Percentiles rank a stretch among this genome's conserved stretches.
Conservation (phyloP, 1,140 invertebrate genomes). For the Solenopsis invicta region DNA sequence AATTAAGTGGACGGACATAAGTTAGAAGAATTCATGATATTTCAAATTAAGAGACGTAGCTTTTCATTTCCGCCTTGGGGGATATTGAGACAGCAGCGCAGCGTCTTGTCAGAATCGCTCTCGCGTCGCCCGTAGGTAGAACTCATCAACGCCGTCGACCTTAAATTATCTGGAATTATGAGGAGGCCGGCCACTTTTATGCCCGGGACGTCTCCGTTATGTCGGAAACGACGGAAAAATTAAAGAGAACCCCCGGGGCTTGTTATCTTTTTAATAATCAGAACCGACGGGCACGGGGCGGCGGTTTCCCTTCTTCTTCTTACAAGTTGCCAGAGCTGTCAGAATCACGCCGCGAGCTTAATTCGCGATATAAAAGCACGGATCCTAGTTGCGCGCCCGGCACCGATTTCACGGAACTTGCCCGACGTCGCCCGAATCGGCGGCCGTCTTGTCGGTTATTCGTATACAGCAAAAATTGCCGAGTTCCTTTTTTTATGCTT, state of each 20-base stretch:
- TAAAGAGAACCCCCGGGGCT: slow-evolving; percentile 80
- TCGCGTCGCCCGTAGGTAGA: slow-evolving; percentile 69
- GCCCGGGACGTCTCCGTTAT: slow-evolving; percentile 68
- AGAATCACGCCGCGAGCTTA: slow-evolving; percentile 83
- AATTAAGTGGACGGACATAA: neutral
- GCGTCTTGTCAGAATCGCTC: slow-evolving; percentile 62
- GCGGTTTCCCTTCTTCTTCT: slow-evolving; percentile 72
- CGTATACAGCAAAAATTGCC: slow-evolving; percentile 17
- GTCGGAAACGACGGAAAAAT: slow-evolving; percentile 78
- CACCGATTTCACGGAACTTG: slow-evolving; percentile 74
- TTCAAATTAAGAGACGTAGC: slow-evolving; percentile 32
- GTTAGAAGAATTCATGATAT: neutral
- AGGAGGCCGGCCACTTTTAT: slow-evolving; percentile 71
- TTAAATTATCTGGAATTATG: slow-evolving; percentile 77
- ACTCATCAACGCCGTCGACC: slow-evolving; percentile 76
- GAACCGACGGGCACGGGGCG: slow-evolving; percentile 78
- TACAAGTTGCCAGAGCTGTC: slow-evolving; percentile 78
- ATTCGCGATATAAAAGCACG: slow-evolving; percentile 80
- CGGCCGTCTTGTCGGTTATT: slow-evolving; percentile 18
- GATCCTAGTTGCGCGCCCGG: slow-evolving; percentile 70
- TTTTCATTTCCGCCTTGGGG: slow-evolving; percentile 43
- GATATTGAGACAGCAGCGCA: slow-evolving; percentile 42
- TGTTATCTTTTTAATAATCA: slow-evolving; percentile 86
- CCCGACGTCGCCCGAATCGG: slow-evolving; percentile 55
- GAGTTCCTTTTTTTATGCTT: neutral